These are phyloP conservation scores for Centrocercus urophasianus DNA, from an alignment of 2,113 vertebrate genomes.

Conservation along the genomic window DNA sequence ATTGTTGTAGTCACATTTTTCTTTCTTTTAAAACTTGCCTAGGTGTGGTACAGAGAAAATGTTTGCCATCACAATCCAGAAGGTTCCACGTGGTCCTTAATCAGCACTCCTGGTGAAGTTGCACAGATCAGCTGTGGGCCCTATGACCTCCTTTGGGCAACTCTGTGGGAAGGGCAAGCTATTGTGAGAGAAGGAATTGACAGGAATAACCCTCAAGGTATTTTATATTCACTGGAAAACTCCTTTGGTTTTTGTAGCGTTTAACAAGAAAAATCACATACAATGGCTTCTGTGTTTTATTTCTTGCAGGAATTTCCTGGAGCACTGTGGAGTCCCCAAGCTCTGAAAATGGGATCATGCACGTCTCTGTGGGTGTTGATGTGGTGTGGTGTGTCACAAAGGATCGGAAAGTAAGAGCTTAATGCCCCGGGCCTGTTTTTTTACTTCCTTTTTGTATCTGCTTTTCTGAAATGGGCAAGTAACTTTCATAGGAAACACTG, in stretches of 20 bases:
- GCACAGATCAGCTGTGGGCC: conserved; percentile 96
- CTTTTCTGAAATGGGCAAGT: not conserved
- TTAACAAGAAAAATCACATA: not conserved
- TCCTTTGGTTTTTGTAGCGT: not conserved
- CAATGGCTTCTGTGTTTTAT: not conserved
- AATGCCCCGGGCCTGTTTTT: not conserved
- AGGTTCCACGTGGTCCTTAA: conserved; percentile 87
- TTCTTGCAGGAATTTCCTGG: conserved; percentile 84
- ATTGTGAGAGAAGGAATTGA: conserved; percentile 92
- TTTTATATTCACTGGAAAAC: not conserved
- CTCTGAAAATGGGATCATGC: conserved; percentile 87
- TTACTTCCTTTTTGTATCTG: not conserved
- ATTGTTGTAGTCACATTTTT: conserved; percentile 13
- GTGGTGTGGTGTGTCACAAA: conserved; percentile 97
- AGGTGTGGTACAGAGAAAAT: conserved; percentile 95
- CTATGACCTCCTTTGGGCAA: conserved; percentile 92
- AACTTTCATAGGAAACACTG: not conserved
- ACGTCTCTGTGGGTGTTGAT: conserved; percentile 87
- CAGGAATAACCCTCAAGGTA: conserved; percentile 91
- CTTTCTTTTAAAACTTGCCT: not conserved
- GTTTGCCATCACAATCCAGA: conserved; percentile 91
- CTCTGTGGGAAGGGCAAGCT: conserved; percentile 95
- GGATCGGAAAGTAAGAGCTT: conserved; percentile 88
- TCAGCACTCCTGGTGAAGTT: conserved; percentile 89
- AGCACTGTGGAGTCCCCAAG: conserved; percentile 89